phyloP scores from a whole-genome alignment of 2,888 invertebrate genomes.

The Pyrochroa serraticornis region DNA sequence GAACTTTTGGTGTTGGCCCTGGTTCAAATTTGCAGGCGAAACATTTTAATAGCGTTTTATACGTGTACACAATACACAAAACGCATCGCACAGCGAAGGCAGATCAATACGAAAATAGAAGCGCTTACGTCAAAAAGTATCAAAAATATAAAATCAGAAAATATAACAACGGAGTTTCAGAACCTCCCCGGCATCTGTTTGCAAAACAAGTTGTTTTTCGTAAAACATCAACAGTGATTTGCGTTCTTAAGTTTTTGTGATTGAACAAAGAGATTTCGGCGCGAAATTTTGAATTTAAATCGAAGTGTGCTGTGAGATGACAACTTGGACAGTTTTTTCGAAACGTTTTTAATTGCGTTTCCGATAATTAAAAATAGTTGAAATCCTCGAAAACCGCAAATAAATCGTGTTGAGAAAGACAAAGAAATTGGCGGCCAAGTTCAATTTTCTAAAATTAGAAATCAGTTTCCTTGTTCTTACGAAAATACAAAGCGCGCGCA shows the following conservation, averaged over 20 bases:
- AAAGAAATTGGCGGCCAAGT: slow-evolving; percentile 50
- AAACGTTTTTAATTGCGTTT: slow-evolving; percentile 2
- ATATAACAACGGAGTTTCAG: not conserved
- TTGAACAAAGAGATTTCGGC: too few species aligned
- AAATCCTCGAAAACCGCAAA: slow-evolving; percentile 4
- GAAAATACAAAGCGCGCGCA: slow-evolving; percentile 34
- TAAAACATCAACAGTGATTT: too few species aligned
- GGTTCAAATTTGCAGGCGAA: too few species aligned
- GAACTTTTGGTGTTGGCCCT: too few species aligned
- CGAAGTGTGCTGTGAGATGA: not conserved
- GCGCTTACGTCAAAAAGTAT: not conserved
- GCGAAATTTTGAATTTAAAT: not conserved
- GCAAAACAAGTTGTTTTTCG: too few species aligned
- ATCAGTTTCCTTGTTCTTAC: slow-evolving; percentile 31
- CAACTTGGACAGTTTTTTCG: slow-evolving; percentile 3
- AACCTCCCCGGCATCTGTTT: too few species aligned
- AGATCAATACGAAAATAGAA: slow-evolving; percentile 16
- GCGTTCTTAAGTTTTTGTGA: too few species aligned
- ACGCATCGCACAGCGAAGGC: too few species aligned
- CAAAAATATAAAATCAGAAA: not conserved
- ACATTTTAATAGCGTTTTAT: too few species aligned
- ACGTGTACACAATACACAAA: too few species aligned
- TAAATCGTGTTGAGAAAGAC: slow-evolving; percentile 17
- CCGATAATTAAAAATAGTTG: slow-evolving; percentile 14
- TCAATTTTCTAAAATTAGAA: slow-evolving; percentile 43